Evolutionary conservation across 2,888 invertebrate species (phyloP).

Genomic region (Nomada hirtipes): DNA sequence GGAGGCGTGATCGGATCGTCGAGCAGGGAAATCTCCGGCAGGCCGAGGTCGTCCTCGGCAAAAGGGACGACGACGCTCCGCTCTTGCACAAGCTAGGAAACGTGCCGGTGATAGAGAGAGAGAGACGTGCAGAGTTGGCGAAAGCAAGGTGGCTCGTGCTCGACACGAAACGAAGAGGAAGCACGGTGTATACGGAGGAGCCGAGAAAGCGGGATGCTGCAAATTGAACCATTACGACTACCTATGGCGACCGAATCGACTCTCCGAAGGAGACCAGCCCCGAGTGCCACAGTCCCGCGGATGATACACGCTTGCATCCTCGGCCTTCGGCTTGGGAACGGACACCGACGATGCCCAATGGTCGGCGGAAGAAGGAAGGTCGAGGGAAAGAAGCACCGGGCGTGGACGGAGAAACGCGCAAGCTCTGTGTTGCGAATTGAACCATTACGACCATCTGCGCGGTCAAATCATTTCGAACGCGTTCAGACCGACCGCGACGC

Average conservation of each 20-base stretch:
- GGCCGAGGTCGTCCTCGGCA: constrained; percentile 50
- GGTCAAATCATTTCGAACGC: constrained; percentile 27
- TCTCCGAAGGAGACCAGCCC: constrained; percentile 1
- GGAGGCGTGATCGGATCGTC: constrained; percentile 75
- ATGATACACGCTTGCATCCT: constrained; percentile 43
- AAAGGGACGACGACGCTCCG: constrained; percentile 48
- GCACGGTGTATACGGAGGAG: constrained; percentile 39
- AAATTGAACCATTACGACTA: constrained; percentile 76
- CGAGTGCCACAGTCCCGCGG: background rate
- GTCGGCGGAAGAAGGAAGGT: constrained; percentile 18
- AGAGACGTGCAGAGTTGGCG: constrained; percentile 23
- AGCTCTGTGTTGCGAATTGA: constrained; percentile 57
- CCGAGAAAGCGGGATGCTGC: constrained; percentile 66
- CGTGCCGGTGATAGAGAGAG: constrained; percentile 2
- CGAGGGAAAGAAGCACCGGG: background rate
- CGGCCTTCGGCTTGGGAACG: background rate
- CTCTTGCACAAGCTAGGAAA: constrained; percentile 38
- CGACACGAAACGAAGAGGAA: constrained; percentile 55
- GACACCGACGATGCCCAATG: background rate
- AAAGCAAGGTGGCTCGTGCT: constrained; percentile 62
- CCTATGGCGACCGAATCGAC: constrained; percentile 65
- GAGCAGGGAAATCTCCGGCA: constrained; percentile 62
- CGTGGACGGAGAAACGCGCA: background rate
- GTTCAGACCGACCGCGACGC: no score
- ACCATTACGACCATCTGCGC: constrained; percentile 49